Percentiles rank a stretch among this genome's conserved stretches.
Evolutionary conservation across 2,888 invertebrate genomes (phyloP).

Genomic region (Harpagoxenus sublaevis): DNA sequence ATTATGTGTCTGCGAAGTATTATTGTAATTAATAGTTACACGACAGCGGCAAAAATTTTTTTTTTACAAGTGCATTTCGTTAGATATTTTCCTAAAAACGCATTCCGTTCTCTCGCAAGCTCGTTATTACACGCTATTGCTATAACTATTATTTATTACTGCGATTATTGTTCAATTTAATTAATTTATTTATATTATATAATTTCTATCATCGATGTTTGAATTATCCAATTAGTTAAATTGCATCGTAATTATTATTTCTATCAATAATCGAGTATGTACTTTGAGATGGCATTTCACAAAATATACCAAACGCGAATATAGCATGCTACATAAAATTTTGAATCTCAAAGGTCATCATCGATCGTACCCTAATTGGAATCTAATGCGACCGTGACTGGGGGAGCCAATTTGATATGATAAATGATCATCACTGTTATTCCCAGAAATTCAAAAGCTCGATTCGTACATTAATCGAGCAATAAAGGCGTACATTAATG

Average conservation of each 20-base stretch:
- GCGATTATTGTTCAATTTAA: not conserved
- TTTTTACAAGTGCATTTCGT: not conserved
- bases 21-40: not conserved
- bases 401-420: conserved; percentile 20
- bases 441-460: not conserved
- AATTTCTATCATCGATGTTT: conserved; percentile 5
- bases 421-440: conserved; percentile 19
- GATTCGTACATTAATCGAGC: not conserved
- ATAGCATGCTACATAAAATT: not conserved
- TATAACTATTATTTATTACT: conserved; percentile 7
- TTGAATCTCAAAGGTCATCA: conserved; percentile 27
- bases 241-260: conserved; percentile 20
- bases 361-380: conserved; percentile 34
- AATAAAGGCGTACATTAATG: not conserved
- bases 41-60: not conserved
- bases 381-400: conserved; percentile 27
- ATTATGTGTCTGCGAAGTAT: not conserved
- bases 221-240: conserved; percentile 12
- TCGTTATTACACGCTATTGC: not conserved
- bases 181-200: conserved; percentile 24
- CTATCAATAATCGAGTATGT: not conserved
- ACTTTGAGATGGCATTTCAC: not conserved
- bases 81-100: not conserved
- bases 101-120: not conserved
- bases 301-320: not conserved